These are phyloP conservation scores for Meiosimyza decipiens DNA, from an alignment of 2,888 invertebrate species.

Conservation along the genomic window DNA sequence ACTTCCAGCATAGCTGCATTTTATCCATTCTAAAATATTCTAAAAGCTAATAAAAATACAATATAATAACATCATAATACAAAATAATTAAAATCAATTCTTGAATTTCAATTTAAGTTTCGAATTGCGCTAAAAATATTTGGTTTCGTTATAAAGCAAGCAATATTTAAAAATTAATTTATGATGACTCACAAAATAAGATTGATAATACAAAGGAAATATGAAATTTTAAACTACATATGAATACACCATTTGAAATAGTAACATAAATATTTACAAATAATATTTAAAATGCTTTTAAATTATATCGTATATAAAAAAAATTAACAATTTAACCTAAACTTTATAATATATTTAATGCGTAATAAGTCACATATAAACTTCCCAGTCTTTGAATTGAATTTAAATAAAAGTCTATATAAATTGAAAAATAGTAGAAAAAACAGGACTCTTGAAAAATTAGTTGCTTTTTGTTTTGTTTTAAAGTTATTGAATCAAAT, in stretches of 20 bases:
- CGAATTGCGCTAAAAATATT: slow-evolving; percentile 1
- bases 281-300: slow-evolving; percentile 24
- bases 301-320: slow-evolving; percentile 1
- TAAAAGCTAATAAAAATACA: slow-evolving; percentile 48
- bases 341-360: background rate
- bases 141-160: slow-evolving; percentile 22
- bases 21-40: slow-evolving; percentile 68
- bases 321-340: slow-evolving; percentile 2
- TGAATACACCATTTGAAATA: slow-evolving; percentile 15
- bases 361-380: slow-evolving; percentile 7
- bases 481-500: background rate
- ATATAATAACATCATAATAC: slow-evolving; percentile 42
- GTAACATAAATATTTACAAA: slow-evolving; percentile 18
- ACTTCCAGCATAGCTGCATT: slow-evolving; percentile 68
- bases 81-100: slow-evolving; percentile 29
- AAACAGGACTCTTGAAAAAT: no score
- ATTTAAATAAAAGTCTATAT: background rate
- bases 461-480: no score
- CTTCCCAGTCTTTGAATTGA: slow-evolving; percentile 2
- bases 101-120: background rate
- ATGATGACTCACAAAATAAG: background rate
- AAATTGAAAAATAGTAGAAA: no score
- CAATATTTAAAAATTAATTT: background rate
- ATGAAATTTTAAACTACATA: background rate
- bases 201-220: background rate